Evolutionary conservation across 2,113 vertebrate genomes (phyloP).

Genomic region (Siphamia tubifer): DNA sequence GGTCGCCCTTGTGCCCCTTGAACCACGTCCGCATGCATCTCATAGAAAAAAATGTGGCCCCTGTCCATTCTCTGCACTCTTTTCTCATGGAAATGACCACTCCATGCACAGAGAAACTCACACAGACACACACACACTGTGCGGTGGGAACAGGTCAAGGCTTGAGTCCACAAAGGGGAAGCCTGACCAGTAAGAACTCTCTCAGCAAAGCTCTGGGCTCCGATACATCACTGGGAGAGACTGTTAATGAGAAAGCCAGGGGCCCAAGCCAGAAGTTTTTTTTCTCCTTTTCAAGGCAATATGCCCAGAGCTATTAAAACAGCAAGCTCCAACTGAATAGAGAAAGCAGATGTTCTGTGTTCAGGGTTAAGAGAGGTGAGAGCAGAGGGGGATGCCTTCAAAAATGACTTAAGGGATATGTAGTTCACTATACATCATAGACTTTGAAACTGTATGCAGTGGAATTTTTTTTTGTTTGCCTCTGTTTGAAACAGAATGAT

Average conservation of each 20-base stretch:
- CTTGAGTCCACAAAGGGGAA: constrained; percentile 61
- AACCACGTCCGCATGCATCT: constrained; percentile 38
- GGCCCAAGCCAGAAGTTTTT: constrained; percentile 48
- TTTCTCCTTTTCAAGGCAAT: constrained; percentile 58
- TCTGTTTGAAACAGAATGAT: no score
- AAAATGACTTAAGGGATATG: constrained; percentile 51
- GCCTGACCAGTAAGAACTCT: constrained; percentile 70
- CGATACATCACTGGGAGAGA: constrained; percentile 55
- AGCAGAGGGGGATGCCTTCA: constrained; percentile 53
- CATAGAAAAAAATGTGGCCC: constrained; percentile 51
- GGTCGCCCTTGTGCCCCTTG: constrained; percentile 40
- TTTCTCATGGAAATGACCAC: constrained; percentile 77
- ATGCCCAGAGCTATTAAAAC: constrained; percentile 72
- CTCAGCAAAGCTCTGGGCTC: constrained; percentile 35
- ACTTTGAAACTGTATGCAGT: constrained; percentile 6
- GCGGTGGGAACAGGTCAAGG: constrained; percentile 73
- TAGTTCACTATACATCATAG: constrained; percentile 36
- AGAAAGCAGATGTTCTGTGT: constrained; percentile 74
- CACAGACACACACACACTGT: constrained; percentile 26
- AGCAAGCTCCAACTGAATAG: constrained; percentile 61
- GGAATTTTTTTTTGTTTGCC: no score
- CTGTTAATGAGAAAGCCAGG: constrained; percentile 67
- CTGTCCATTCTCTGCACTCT: constrained; percentile 62
- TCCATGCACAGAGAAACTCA: constrained; percentile 24
- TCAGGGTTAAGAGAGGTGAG: constrained; percentile 75